Evolutionary conservation across 2,797 vertebrate species (phyloP).

Genomic region (Phalanger gymnotis): DNA sequence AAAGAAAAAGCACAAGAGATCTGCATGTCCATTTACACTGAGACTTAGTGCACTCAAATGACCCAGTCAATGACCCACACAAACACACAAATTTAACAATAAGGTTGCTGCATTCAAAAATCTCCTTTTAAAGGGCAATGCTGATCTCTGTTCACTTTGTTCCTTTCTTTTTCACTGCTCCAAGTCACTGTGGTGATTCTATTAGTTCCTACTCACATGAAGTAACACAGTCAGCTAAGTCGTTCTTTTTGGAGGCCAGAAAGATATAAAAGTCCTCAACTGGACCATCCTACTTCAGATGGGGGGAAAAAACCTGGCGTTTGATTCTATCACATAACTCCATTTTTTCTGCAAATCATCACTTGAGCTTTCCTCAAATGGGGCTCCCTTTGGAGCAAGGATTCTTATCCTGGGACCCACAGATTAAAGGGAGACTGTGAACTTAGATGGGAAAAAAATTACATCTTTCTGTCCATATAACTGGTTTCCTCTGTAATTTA

Average conservation of each 20-base stretch:
- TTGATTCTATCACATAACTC: not conserved
- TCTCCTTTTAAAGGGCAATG: not conserved
- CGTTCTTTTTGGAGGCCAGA: not conserved
- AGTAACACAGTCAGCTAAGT: not conserved
- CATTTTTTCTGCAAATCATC: not conserved
- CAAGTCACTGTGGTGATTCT: not conserved
- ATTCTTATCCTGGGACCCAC: not conserved
- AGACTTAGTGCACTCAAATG: not conserved
- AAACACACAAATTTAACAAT: not conserved
- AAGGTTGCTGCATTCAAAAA: not conserved
- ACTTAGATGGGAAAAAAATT: not conserved
- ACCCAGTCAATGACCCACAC: not conserved
- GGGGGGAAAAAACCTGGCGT: not conserved
- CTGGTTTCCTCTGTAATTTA: not conserved
- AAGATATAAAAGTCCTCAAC: not conserved
- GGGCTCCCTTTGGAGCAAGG: not conserved
- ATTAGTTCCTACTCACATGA: not conserved
- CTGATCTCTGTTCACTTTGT: not conserved
- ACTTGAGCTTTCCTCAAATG: not conserved
- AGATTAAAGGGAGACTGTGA: not conserved
- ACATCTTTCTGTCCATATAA: not conserved
- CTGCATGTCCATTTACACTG: not conserved
- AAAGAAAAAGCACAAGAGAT: not conserved
- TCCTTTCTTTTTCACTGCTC: not conserved
- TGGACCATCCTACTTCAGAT: not conserved